A percentile compares a stretch with the other conserved stretches of the same genome.
Evolutionary conservation across 1,140 invertebrate genomes (phyloP).

Genomic region (Saccostrea cuccullata): DNA sequence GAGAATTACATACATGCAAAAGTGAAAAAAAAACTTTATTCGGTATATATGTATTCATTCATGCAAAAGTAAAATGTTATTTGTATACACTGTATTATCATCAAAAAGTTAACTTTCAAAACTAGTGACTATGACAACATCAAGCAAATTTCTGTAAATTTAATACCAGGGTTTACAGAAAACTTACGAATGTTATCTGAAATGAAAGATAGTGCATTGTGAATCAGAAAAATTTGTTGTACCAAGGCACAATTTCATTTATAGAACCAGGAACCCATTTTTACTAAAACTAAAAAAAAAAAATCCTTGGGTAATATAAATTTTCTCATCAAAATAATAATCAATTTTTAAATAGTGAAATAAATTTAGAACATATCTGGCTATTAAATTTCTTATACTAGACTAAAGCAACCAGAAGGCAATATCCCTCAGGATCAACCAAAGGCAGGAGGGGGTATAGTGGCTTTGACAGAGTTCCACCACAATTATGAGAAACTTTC

Average conservation of each 20-base stretch:
- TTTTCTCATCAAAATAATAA: too few relatives aligned
- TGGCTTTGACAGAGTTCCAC: not conserved
- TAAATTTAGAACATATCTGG: too few relatives aligned
- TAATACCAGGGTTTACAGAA: not conserved
- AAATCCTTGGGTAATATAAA: too few relatives aligned
- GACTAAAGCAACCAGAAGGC: not conserved
- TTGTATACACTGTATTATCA: not conserved
- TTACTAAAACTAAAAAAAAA: too few relatives aligned
- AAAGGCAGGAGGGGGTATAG: too few relatives aligned
- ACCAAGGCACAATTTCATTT: too few relatives aligned
- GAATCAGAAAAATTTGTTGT: too few relatives aligned
- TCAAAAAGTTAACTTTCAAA: not conserved
- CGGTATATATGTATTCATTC: not conserved
- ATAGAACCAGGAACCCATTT: too few relatives aligned
- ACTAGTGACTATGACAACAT: not conserved
- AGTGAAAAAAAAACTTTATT: not conserved
- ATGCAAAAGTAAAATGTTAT: slow-evolving; percentile 14
- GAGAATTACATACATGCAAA: not conserved
- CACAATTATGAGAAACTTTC: not conserved
- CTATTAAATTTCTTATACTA: not conserved
- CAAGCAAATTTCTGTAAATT: not conserved
- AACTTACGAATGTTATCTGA: slow-evolving; percentile 34
- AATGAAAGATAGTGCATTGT: not conserved
- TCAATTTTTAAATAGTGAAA: too few relatives aligned
- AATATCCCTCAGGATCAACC: not conserved